Base-by-base conservation (phyloP, 2,113 vertebrate species). In the Pedionomus torquatus region DNA sequence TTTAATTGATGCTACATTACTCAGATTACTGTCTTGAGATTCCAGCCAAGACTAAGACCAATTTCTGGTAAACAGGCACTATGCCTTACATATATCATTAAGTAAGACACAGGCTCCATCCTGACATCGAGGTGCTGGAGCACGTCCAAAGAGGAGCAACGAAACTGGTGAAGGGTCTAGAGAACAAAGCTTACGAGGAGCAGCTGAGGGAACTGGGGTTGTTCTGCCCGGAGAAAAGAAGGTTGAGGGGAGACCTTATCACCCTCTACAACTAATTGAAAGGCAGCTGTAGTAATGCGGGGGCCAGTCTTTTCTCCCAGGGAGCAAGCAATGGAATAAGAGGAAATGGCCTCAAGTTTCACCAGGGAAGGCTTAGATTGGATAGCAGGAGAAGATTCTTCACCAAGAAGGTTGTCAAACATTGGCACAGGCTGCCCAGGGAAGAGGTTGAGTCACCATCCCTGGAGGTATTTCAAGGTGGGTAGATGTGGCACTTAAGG, bases 11-110 rank as follows among this genome's bases (percentile, higher is more conserved):
- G 31, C 15, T 87, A 80, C 51, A 13, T 92, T 93, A 85, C 69
- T 75, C 83, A 84, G 83, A 94, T 90, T 64, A 69, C 75, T 92
- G 82, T 65, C 70, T 93, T 51, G 48, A 85, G 48, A 70, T 61
- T 91, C 11, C 74, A 85, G 84, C 87, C 78, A 95, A 90, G 65
- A 82, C 71, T 70, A 85, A 87, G 61, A 52, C 52, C 48, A 39
- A 0, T 3, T 68, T 90, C 57, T 57, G 74, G 65, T 35, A 82
- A 96, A 83, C 1, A 55, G 74, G 52, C 61, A 58, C 13, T 1
- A 12, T 76, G 78, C 17, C 35, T 55, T 71, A 51, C 20, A 31
- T n/a, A 23, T 31, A 93, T 46, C 92, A 37, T 21, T 49, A 21
- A 28, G 49, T 0, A 33, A 77, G 89, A 71, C 75, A 51, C 20